These are phyloP conservation scores for Ceratina japonica DNA, from an alignment of 1,140 invertebrate genomes.

Conservation along the genomic window DNA sequence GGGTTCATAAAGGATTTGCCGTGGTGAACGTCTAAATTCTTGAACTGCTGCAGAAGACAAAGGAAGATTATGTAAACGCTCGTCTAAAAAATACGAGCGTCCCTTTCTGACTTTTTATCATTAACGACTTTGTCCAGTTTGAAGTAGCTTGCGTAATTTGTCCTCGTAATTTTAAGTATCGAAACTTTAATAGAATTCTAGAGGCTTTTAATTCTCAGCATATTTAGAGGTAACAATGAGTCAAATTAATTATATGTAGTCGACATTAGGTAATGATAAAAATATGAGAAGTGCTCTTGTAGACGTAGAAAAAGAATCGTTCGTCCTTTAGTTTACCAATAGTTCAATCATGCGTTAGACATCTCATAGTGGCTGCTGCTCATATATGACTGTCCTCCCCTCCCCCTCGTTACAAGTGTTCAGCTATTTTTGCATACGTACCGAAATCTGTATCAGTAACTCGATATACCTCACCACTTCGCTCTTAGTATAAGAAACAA, in stretches of 20 bases:
- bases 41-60: not conserved
- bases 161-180: not conserved
- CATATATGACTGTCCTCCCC: slow-evolving; percentile 32
- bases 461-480: not conserved
- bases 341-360: slow-evolving; percentile 21
- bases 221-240: too few species aligned
- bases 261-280: not conserved
- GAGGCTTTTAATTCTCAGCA: too few species aligned
- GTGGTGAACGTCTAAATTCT: too few species aligned
- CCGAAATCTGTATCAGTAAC: slow-evolving; percentile 50
- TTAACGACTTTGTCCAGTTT: not conserved
- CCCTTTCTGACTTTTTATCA: not conserved
- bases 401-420: slow-evolving; percentile 28
- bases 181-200: not conserved
- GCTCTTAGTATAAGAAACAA: not conserved
- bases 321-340: slow-evolving; percentile 39
- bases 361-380: slow-evolving; percentile 48
- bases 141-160: not conserved
- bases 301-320: slow-evolving; percentile 53
- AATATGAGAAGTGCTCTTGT: slow-evolving; percentile 2
- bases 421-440: slow-evolving; percentile 40
- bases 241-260: too few species aligned
- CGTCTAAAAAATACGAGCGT: not conserved
- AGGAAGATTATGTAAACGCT: not conserved
- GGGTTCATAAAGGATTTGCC: too few species aligned